Conservation (phyloP, 2,113 vertebrate species). For the Nipponia nippon region DNA sequence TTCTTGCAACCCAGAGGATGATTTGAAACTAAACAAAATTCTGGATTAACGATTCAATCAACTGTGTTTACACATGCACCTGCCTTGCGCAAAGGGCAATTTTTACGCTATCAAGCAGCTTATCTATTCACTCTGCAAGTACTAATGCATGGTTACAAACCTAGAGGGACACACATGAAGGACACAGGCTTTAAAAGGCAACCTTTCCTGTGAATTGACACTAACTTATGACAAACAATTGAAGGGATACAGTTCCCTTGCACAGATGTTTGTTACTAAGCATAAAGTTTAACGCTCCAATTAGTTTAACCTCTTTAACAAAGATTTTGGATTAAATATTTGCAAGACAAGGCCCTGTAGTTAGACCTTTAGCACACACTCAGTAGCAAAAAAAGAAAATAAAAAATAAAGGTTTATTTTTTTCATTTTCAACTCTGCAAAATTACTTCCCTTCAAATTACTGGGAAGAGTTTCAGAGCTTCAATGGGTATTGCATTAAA, state of each 20-base stretch:
- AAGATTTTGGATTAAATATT: not conserved
- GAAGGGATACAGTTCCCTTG: not conserved
- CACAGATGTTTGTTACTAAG: not conserved
- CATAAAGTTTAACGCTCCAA: not conserved
- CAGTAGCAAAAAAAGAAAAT: not conserved
- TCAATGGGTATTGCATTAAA: not conserved
- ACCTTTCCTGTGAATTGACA: not conserved
- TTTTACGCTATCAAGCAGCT: not conserved
- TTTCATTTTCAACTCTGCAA: not conserved
- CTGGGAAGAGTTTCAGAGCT: not conserved
- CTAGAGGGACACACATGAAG: not conserved
- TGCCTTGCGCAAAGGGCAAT: not conserved
- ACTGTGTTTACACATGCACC: not conserved
- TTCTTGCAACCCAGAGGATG: not conserved
- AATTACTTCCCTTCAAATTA: not conserved
- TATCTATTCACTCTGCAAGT: not conserved
- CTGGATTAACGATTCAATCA: not conserved
- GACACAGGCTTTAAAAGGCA: not conserved
- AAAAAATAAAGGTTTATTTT: not conserved
- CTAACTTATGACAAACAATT: not conserved
- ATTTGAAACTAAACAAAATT: not conserved
- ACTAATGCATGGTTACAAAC: not conserved
- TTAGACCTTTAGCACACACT: not conserved
- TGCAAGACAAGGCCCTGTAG: not conserved
- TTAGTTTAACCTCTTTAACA: not conserved